These are phyloP conservation scores for Danaus plexippus DNA, from an alignment of 1,140 invertebrate genomes.

Conservation along the genomic window DNA sequence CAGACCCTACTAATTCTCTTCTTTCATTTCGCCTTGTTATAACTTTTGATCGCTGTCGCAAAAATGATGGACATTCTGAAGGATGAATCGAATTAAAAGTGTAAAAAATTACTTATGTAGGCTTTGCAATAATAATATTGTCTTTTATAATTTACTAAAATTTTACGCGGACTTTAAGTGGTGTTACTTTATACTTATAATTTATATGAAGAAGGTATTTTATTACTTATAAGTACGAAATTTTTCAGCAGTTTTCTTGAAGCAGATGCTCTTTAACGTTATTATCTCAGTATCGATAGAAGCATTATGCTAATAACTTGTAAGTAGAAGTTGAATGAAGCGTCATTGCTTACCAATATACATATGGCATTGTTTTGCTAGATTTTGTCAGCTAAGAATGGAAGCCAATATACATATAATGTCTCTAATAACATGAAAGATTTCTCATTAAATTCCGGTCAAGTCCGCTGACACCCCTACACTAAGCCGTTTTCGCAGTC, in stretches of 20 bases:
- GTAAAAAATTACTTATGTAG: not conserved
- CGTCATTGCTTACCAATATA: conserved; percentile 1
- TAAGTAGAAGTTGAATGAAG: conserved; percentile 10
- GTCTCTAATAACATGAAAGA: not conserved
- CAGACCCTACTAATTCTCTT: conserved; percentile 28
- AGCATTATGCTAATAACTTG: conserved; percentile 10
- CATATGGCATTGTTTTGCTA: no score
- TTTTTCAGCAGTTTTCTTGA: conserved; percentile 1
- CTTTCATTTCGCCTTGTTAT: conserved; percentile 29
- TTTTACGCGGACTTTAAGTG: not conserved
- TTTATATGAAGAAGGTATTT: not conserved
- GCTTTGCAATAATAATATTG: not conserved
- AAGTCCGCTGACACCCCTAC: conserved; percentile 44
- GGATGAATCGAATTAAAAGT: conserved; percentile 5
- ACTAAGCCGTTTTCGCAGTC: conserved; percentile 49
- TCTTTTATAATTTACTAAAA: conserved; percentile 1
- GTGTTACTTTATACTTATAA: conserved; percentile 2
- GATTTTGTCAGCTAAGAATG: no score
- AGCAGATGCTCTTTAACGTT: conserved; percentile 8
- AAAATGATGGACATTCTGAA: conserved; percentile 8
- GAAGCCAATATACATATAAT: no score
- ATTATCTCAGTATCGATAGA: conserved; percentile 6
- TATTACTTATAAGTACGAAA: not conserved
- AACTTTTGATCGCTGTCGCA: conserved; percentile 11
- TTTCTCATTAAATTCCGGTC: conserved; percentile 53